Conservation (phyloP, 2,797 vertebrate species). For the Sorex maritimensis region DNA sequence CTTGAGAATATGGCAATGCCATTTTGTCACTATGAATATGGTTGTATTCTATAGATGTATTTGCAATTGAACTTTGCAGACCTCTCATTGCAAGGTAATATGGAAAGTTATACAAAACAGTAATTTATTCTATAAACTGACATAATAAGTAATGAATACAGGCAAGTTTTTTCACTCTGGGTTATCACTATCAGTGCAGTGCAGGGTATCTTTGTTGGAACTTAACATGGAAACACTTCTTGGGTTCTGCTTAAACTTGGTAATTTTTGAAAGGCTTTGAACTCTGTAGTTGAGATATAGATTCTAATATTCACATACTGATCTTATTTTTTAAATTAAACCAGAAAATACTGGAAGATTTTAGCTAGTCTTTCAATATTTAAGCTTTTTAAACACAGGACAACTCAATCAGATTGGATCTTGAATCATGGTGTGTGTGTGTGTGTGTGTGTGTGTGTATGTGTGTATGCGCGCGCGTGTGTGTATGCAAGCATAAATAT, state of each 20-base stretch:
- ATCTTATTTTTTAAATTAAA: conserved; percentile 47
- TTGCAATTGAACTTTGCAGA: background rate
- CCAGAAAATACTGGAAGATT: background rate
- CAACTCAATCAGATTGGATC: background rate
- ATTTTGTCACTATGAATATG: background rate
- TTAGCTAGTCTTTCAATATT: conserved; percentile 16
- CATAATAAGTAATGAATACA: background rate
- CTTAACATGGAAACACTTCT: conserved; percentile 14
- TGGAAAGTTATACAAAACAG: background rate
- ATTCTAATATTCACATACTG: background rate
- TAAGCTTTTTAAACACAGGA: background rate
- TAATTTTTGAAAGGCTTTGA: conserved; percentile 58
- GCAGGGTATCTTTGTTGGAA: conserved; percentile 11
- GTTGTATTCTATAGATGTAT: background rate
- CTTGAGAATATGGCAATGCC: background rate
- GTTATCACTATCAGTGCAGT: background rate
- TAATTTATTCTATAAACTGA: background rate
- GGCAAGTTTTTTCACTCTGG: background rate
- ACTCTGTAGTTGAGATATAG: conserved; percentile 33
- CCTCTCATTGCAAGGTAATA: background rate
- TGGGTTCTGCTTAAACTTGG: conserved; percentile 50
- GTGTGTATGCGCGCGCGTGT: background rate
- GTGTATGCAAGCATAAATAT: background rate
- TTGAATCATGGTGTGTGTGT: background rate
- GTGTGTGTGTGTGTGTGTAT: background rate